phyloP scores from a whole-genome alignment of 2,888 invertebrate species.

The Andrena camellia region DNA sequence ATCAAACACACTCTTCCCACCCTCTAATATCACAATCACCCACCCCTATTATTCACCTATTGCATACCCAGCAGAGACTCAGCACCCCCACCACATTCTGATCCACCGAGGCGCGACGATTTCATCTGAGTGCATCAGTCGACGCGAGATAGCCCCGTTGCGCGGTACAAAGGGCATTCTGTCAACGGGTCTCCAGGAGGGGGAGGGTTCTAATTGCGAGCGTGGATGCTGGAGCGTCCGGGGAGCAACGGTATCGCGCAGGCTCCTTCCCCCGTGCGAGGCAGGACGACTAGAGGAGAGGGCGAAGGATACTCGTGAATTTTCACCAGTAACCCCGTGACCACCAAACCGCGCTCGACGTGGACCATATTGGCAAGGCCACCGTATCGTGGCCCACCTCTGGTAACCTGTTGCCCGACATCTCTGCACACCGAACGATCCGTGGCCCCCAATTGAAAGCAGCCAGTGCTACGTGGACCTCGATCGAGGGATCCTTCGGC shows the following conservation, averaged over 20 bases:
- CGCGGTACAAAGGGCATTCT: constrained; percentile 9
- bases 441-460: not conserved
- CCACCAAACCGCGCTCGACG: constrained; percentile 41
- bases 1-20: too few relatives aligned
- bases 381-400: not conserved
- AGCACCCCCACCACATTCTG: too few relatives aligned
- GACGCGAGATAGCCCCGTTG: not conserved
- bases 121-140: not conserved
- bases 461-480: too few relatives aligned
- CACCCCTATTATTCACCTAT: not conserved
- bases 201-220: constrained; percentile 26
- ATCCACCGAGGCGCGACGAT: not conserved
- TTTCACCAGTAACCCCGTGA: constrained; percentile 67
- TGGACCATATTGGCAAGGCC: not conserved
- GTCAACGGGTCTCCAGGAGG: too few relatives aligned
- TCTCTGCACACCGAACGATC: not conserved
- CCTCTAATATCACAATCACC: not conserved
- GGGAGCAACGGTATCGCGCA: constrained; percentile 56
- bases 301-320: constrained; percentile 65
- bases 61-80: too few relatives aligned
- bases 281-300: constrained; percentile 46
- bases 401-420: constrained; percentile 60
- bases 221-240: constrained; percentile 44
- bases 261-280: constrained; percentile 44
- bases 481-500: too few relatives aligned